Evolutionary conservation across 2,888 invertebrate species (phyloP), one percentile per base, ranked within the genome.

Genomic region (Coelinius sp.): DNA sequence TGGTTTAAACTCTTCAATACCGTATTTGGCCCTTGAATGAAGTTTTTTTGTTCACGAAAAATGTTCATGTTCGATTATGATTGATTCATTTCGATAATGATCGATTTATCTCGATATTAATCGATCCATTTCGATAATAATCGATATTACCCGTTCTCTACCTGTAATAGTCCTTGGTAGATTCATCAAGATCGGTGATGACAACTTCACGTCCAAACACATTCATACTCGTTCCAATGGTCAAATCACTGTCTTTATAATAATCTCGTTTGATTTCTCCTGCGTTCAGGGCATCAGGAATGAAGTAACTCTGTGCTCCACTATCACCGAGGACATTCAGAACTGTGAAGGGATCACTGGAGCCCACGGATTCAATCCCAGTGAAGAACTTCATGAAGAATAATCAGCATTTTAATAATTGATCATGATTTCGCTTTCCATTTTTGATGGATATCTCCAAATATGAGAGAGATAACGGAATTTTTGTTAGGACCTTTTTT

Each of bases 151-250:
- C n/a, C n/a, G n/a, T 5, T 35, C 35, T 52, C 62, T 77, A 87
- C 87, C 85, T 84, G 88, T 97, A 97, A 88, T 94, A 97, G 70
- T 95, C 93, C 85, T 92, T 93, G 0, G 97, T 97, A 80, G 93
- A 97, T 1, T 91, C 89, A 88, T 98, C 97, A 81, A 96, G 95
- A 84, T 95, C 94, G 0, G 93, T 94, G 0, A 98, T 88, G 0
- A 95, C 90, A 22, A 97, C 91, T 76, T 93, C 92, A 22, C 97
- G 90, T 1, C 96, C 96, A 82, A 92, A 97, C 3, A 95, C 92
- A 84, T 95, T 95, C 0, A 98, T 83, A 0, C 93, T 91, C 0
- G 93, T 92, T 0, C 97, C 97, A 75, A 97, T 94, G 46, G 92
- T 92, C 25, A 98, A 89, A 86, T 98, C 97, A 14, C 90, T 91